Evolutionary conservation across 2,888 invertebrate species (phyloP).

Genomic region (Linnaemya vulpina): DNA sequence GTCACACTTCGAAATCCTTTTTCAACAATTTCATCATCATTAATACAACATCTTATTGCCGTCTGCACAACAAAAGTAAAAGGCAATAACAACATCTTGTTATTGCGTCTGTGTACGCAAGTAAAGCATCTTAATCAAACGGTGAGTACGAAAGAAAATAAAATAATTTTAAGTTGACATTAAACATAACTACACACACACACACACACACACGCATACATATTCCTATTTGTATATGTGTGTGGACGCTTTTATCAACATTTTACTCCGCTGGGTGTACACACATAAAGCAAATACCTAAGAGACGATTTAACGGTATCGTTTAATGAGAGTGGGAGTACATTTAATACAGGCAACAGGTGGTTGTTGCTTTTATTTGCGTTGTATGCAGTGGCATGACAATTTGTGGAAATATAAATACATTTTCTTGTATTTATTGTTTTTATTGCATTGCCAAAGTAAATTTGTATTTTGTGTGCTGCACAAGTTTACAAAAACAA

Average conservation of each 20-base stretch:
- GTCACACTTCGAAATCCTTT: conserved; percentile 60
- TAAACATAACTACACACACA: not conserved
- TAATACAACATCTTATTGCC: conserved; percentile 20
- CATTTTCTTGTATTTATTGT: not conserved
- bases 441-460: conserved; percentile 21
- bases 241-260: not conserved
- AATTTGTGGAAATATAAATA: conserved; percentile 49
- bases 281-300: not conserved
- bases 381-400: conserved; percentile 18
- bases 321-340: conserved; percentile 20
- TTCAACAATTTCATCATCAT: conserved; percentile 61
- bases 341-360: conserved; percentile 59
- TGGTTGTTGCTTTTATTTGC: conserved; percentile 34
- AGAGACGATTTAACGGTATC: conserved; percentile 7
- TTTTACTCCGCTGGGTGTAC: conserved; percentile 21
- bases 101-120: not conserved
- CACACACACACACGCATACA: not conserved
- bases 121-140: conserved; percentile 64
- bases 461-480: too few relatives aligned
- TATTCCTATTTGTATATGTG: not conserved
- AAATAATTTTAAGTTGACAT: conserved; percentile 38
- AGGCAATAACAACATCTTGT: conserved; percentile 31
- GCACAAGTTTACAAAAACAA: not conserved
- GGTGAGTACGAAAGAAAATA: conserved; percentile 61
- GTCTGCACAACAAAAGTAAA: conserved; percentile 30